Evolutionary conservation across 1,140 invertebrate species (phyloP), one percentile per base, ranked within the genome.

Genomic region (Aleiodes sp.): DNA sequence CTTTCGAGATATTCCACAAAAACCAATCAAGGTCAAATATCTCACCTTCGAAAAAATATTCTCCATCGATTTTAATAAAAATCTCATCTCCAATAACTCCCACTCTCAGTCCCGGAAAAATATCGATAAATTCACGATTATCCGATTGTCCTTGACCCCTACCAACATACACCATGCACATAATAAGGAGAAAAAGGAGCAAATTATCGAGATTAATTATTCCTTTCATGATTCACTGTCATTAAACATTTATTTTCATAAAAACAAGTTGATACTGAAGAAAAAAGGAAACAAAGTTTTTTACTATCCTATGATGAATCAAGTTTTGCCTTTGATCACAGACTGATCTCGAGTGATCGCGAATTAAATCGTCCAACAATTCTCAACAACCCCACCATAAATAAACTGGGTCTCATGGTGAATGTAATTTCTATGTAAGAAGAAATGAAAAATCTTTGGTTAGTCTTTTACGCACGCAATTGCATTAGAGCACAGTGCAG

Each of bases 381-480:
- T 52, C 21, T 52, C 21, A 52, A 24, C 6, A 52, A 52, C 21
- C 46, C 46, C 46, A 52, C 46, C 46, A 52, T 52, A 9, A 52
- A n/a, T 52, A 52, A 52, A 52, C 19, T 52, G 46, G 46, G 46
- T 52, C 46, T 52, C 46, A 52, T 24, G 21, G 46, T 52, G 46
- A 52, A 24, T 52, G 46, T 21, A 52, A 52, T 52, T 52, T 52
- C 46, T 52, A 46, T 46, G 46, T n/a, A n/a, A n/a, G n/a, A n/a
- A n/a, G n/a, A 24, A 12, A 7, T 21, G 9, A 65, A 9, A 3
- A 65, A 26, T 24, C 12, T 14, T 1, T 12, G 35, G 3, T 14
- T 24, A 65, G 24, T 14, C 10, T 14, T 1, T n/a, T 12, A 28
- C 7, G 37, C 62, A 28, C 28, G n/a, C 24, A 52, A 46, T 19